Percentiles rank a stretch among this genome's conserved stretches.
These are phyloP conservation scores for Pterostichus madidus DNA, from an alignment of 2,888 invertebrate species.

Conservation along the genomic window DNA sequence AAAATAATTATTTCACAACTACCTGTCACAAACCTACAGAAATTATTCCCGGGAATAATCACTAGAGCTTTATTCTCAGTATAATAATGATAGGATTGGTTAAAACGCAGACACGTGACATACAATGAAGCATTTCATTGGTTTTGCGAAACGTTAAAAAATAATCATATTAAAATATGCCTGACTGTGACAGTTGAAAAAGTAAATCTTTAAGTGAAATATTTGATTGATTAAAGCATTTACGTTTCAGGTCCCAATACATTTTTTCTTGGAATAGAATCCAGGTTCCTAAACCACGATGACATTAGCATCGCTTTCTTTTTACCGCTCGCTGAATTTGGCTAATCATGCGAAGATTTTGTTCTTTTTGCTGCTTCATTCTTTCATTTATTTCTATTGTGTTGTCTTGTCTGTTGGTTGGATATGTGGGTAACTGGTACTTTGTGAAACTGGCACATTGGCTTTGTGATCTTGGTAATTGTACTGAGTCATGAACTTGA, in stretches of 20 bases:
- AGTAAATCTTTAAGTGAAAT: not conserved
- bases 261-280: not conserved
- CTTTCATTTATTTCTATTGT: not conserved
- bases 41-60: too few species aligned
- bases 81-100: too few species aligned
- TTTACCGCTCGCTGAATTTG: slow-evolving; percentile 1
- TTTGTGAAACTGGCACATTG: slow-evolving; percentile 16
- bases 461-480: not conserved
- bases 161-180: too few species aligned
- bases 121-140: too few species aligned
- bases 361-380: not conserved
- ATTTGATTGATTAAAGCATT: slow-evolving; percentile 19
- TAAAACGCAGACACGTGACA: too few species aligned
- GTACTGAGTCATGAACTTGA: slow-evolving; percentile 2
- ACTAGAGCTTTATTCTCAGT: too few species aligned
- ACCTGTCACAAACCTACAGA: too few species aligned
- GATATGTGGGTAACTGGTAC: slow-evolving; percentile 24
- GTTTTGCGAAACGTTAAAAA: too few species aligned
- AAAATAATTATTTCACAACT: too few species aligned
- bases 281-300: not conserved
- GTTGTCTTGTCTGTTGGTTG: not conserved
- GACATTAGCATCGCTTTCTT: not conserved
- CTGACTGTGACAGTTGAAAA: too few species aligned
- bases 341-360: slow-evolving; percentile 26
- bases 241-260: slow-evolving; percentile 15